Base-by-base conservation (phyloP, 2,797 vertebrate genomes). In the Myotis planiceps region DNA sequence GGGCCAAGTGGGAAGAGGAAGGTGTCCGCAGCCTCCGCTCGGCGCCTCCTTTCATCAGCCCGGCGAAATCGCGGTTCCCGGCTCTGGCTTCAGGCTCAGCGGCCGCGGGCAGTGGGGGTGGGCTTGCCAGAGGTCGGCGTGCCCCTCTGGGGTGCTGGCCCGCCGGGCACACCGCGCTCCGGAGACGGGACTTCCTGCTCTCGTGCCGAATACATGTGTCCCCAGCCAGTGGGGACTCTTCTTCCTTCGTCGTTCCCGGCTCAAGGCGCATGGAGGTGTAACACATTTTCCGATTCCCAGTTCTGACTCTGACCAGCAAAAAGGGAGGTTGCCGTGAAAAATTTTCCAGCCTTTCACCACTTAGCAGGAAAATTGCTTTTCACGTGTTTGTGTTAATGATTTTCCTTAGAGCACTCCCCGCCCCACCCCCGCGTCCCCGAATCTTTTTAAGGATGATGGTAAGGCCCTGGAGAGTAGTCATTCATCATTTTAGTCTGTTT, bases 161-260 rank as follows among this genome's bases (percentile, higher is more conserved):
- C 19, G 18, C 58, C n/a, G 49, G 34, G 58, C n/a, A 78, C 32
- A 53, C 39, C 32, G 3, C 53, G 95, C 96, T 92, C 53, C 0
- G 19, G 86, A 75, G 51, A 13, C 39, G 55, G 55, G 68, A 96
- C 97, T 98, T 98, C 95, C 97, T 97, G 97, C 93, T 92, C 84
- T 92, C 79, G 7, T 63, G 94, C 65, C 60, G 96, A 75, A 94
- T 83, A 49, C 97, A 93, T 97, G 97, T 93, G 98, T 90, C 84
- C 90, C 97, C 88, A 55, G 9, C 93, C 93, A 9, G 92, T 72
- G 81, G 93, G 89, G 96, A 94, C 78, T 86, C 42, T 39, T 51
- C 76, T 51, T n/a, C 18, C 32, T 58, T 47, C 76, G 39, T 37
- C 32, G 60, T 58, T 96, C 65, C 93, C 98, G 97, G 97, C 97